phyloP scores from a whole-genome alignment of 1,140 invertebrate species.

The Atta cephalotes region DNA sequence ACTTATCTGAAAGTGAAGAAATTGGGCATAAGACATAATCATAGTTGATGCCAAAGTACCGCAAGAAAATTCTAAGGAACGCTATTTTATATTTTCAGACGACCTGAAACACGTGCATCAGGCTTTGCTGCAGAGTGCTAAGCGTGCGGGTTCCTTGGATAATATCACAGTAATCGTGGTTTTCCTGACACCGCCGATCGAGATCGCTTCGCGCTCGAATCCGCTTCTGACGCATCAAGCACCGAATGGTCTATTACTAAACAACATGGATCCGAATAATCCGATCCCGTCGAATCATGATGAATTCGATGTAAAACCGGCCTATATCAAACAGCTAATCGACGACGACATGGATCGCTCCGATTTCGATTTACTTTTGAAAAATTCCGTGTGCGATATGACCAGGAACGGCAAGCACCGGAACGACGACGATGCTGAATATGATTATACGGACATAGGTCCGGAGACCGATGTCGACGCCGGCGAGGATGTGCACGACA shows the following conservation, averaged over 20 bases:
- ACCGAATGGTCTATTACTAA: constrained; percentile 75
- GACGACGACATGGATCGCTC: constrained; percentile 15
- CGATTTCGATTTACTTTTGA: neutral
- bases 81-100: constrained; percentile 85
- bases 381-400: constrained; percentile 76
- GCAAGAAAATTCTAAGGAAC: neutral
- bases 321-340: constrained; percentile 62
- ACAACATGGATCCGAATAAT: constrained; percentile 77
- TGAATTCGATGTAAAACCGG: constrained; percentile 67
- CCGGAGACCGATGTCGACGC: constrained; percentile 88
- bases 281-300: constrained; percentile 70
- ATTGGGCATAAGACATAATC: neutral
- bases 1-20: no score
- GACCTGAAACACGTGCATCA: constrained; percentile 89
- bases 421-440: constrained; percentile 85
- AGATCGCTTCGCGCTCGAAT: constrained; percentile 87
- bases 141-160: constrained; percentile 91
- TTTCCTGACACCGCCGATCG: constrained; percentile 91
- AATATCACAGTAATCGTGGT: constrained; percentile 96
- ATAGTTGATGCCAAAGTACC: neutral
- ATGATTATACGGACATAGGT: constrained; percentile 87
- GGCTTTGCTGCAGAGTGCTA: constrained; percentile 91
- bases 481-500: constrained; percentile 84
- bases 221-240: constrained; percentile 58
- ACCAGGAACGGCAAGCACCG: constrained; percentile 83